Evolutionary conservation across 2,797 vertebrate genomes (phyloP).

Genomic region (Gallinago solitaria): DNA sequence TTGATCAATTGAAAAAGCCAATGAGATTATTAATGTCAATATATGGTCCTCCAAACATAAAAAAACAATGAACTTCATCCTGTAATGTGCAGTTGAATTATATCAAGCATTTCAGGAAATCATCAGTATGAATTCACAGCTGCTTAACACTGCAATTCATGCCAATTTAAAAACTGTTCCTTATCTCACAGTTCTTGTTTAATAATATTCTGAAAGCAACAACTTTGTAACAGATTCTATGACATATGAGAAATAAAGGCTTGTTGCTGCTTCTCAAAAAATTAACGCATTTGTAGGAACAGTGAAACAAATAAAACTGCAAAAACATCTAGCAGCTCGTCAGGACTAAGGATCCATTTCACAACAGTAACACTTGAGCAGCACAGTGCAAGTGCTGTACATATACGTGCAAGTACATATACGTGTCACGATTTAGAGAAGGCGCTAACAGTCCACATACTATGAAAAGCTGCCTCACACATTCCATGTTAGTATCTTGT

Average conservation of each 20-base stretch:
- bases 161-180: background rate
- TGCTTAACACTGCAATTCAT: background rate
- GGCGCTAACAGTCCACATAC: background rate
- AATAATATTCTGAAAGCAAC: background rate
- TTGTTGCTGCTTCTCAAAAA: background rate
- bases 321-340: background rate
- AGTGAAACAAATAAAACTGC: background rate
- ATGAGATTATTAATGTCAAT: background rate
- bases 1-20: background rate
- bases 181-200: background rate
- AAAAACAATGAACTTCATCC: background rate
- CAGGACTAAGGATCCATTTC: background rate
- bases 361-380: background rate
- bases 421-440: background rate
- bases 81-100: background rate
- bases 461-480: background rate
- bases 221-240: background rate
- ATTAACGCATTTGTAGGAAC: background rate
- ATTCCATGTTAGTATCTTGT: background rate
- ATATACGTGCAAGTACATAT: rapidly evolving
- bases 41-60: background rate
- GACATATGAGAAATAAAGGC: rapidly evolving
- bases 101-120: background rate
- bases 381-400: background rate
- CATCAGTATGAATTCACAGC: background rate